These are phyloP conservation scores for Sesia apiformis DNA, from an alignment of 2,888 invertebrate species.

Conservation along the genomic window DNA sequence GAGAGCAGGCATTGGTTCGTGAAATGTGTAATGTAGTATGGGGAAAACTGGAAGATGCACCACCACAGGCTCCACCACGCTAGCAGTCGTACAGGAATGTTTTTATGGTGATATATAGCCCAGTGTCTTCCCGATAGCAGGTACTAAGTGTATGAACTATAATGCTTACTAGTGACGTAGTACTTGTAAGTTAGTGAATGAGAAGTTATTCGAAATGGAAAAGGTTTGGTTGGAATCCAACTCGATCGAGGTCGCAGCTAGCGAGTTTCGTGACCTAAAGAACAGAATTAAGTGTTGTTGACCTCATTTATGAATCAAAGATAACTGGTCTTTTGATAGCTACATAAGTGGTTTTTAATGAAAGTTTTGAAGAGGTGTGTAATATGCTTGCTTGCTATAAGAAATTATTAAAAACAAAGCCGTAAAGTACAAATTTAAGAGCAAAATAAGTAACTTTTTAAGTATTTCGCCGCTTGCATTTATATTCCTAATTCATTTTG, in stretches of 20 bases:
- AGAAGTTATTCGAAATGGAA: slow-evolving; percentile 35
- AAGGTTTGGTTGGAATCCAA: slow-evolving; percentile 49
- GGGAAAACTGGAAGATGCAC: slow-evolving; percentile 90
- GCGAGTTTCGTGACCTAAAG: slow-evolving; percentile 57
- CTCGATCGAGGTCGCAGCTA: slow-evolving; percentile 56
- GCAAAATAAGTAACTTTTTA: no score
- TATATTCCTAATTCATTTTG: no score
- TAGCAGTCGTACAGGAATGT: slow-evolving; percentile 17
- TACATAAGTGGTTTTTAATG: slow-evolving; percentile 14
- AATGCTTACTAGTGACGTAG: not conserved
- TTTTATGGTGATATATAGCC: no score
- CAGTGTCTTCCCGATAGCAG: not conserved
- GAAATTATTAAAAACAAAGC: slow-evolving; percentile 15
- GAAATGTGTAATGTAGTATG: slow-evolving; percentile 98
- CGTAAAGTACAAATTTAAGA: slow-evolving; percentile 43
- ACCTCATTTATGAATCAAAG: slow-evolving; percentile 51
- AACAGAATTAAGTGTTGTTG: slow-evolving; percentile 35
- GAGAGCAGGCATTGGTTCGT: slow-evolving; percentile 92
- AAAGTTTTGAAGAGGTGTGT: slow-evolving; percentile 18
- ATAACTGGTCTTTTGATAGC: slow-evolving; percentile 25
- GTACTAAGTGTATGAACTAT: not conserved
- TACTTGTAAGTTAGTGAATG: slow-evolving; percentile 13
- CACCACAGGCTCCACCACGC: slow-evolving; percentile 74
- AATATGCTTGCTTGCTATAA: slow-evolving; percentile 23
- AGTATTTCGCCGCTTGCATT: no score